Base-by-base conservation (phyloP, 2,888 invertebrate genomes). In the Nomada flava region DNA sequence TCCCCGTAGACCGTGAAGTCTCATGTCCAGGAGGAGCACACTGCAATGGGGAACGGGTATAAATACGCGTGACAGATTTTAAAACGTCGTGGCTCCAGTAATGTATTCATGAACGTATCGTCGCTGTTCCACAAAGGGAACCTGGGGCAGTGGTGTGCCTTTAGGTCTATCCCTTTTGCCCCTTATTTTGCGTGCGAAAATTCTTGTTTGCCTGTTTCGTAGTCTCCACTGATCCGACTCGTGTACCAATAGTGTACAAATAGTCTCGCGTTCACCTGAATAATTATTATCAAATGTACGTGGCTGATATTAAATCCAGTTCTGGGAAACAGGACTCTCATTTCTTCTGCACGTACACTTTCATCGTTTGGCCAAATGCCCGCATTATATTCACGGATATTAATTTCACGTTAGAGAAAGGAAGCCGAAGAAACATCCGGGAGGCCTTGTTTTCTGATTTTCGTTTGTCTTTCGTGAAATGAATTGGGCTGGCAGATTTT, bases 371-470 rank as follows among this genome's bases (percentile, higher is more conserved):
- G 73, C 73, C 77, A 80, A 86, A 87, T 82, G 77, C 79, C 78
- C 83, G 79, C 67, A 80, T 88, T 88, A 88, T 88, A 78, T 84
- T 76, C 79, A 50, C 76, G 60, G 63, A 76, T 82, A 79, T 85
- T 79, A 69, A 85, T 73, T 82, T 72, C 74, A 75, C 70, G 76
- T 81, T 72, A 83, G 67, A 68, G 57, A 65, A 52, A 53, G 63
- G 55, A 72, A 50, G 52, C 50, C 52, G 29, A 18, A 11, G 68
- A 59, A 82, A 75, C 63, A 63, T 79, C 63, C 71, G 68, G 59
- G 52, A 71, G 75, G 79, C 75, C 67, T 63, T 67, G 5, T 23
- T 29, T 7, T 20, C 29, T 42, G 53, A 55, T 70, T 71, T 55
- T 52, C 50, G 79, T 52, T 78, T 59, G 57, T 60, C 42, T 29